These are phyloP conservation scores for Brachystomella parvula DNA, from an alignment of 1,140 invertebrate species.

Conservation along the genomic window DNA sequence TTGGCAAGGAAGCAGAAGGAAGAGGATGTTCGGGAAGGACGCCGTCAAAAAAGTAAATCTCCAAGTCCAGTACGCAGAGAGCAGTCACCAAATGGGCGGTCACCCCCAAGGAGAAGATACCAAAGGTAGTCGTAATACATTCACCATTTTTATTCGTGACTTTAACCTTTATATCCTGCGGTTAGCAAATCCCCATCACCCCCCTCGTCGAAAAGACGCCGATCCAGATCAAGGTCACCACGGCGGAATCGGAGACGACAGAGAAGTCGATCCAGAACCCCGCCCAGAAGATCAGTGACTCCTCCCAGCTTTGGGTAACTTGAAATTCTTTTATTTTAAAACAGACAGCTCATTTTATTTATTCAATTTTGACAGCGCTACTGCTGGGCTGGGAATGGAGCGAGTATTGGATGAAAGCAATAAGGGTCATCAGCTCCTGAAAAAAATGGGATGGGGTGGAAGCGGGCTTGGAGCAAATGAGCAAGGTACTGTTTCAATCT, in stretches of 20 bases:
- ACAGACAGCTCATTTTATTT: constrained; percentile 16
- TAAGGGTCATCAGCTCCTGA: constrained; percentile 90
- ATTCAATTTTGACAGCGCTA: constrained; percentile 9
- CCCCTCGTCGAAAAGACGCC: constrained; percentile 43
- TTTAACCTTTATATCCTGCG: too few relatives aligned
- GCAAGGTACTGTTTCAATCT: constrained; percentile 51
- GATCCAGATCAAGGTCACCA: constrained; percentile 38
- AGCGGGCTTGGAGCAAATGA: constrained; percentile 83
- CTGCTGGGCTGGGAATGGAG: constrained; percentile 47
- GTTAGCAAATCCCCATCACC: constrained; percentile 38
- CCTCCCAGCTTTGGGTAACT: constrained; percentile 71
- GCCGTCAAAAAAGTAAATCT: constrained; percentile 54
- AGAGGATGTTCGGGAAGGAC: constrained; percentile 63
- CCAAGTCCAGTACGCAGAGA: constrained; percentile 42
- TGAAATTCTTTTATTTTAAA: constrained; percentile 14
- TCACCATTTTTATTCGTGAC: constrained; percentile 9
- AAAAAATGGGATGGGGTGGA: constrained; percentile 77
- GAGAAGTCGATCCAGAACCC: constrained; percentile 39
- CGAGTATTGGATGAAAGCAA: constrained; percentile 68
- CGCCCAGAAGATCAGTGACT: constrained; percentile 50
- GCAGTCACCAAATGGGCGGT: constrained; percentile 21
- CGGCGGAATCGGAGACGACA: constrained; percentile 12
- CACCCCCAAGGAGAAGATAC: constrained; percentile 56
- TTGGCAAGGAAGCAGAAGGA: constrained; percentile 80
- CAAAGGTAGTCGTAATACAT: constrained; percentile 45